A percentile compares a stretch with the other conserved stretches of the same genome.
phyloP scores from a whole-genome alignment of 64 coral and sea anemone species.

The Montipora foliosa region DNA sequence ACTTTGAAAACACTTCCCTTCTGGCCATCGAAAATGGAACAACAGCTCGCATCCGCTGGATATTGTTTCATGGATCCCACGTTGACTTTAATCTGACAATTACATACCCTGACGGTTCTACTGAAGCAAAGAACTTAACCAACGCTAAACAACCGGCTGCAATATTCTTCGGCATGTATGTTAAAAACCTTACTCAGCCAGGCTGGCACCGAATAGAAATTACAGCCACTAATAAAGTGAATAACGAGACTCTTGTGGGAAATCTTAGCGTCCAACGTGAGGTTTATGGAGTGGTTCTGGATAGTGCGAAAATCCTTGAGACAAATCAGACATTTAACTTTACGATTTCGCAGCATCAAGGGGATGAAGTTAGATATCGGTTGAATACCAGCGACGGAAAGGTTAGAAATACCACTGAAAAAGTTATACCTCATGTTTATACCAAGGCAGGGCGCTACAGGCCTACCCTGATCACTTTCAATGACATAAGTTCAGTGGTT shows the following conservation, averaged over 20 bases:
- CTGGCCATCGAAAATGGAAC: conserved; percentile 10
- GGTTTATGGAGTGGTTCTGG: background rate
- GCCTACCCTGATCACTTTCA: background rate
- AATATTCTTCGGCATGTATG: conserved; percentile 36
- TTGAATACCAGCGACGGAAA: conserved; percentile 42
- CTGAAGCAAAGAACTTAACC: conserved; percentile 8
- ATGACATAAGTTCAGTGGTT: conserved; percentile 42
- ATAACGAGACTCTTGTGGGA: background rate
- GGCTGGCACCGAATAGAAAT: conserved; percentile 36
- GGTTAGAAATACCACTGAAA: background rate
- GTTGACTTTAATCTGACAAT: conserved; percentile 44
- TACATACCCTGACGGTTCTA: conserved; percentile 2
- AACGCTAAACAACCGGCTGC: conserved; percentile 53
- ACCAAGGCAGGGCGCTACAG: conserved; percentile 37
- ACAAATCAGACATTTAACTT: conserved; percentile 54
- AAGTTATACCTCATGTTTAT: conserved; percentile 1
- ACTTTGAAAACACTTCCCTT: conserved; percentile 11
- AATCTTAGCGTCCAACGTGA: conserved; percentile 27
- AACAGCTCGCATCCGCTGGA: conserved; percentile 27
- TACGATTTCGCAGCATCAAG: background rate
- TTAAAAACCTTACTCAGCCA: background rate
- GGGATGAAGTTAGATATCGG: conserved; percentile 8
- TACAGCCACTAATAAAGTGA: conserved; percentile 49
- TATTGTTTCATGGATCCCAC: conserved; percentile 48
- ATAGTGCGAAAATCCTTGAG: background rate